Evolutionary conservation across 2,113 vertebrate genomes (phyloP).

Genomic region (Talpa occidentalis): DNA sequence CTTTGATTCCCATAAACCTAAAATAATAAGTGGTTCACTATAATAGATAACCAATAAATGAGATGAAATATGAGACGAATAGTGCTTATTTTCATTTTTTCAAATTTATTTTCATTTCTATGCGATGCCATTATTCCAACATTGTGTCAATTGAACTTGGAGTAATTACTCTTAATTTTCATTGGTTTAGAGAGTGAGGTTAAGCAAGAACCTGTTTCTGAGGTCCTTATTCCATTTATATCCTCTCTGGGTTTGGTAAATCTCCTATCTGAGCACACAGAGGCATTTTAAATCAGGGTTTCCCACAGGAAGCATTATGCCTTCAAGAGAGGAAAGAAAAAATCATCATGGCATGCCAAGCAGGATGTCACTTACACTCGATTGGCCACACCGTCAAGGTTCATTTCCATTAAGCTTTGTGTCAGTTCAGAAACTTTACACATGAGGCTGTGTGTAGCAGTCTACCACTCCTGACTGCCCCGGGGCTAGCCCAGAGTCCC

Average conservation of each 20-base stretch:
- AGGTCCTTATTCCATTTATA: neutral
- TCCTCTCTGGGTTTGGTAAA: constrained; percentile 51
- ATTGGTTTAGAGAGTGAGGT: neutral
- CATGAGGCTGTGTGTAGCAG: constrained; percentile 87
- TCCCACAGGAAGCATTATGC: constrained; percentile 87
- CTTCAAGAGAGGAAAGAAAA: constrained; percentile 80
- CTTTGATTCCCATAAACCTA: neutral
- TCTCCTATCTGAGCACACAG: constrained; percentile 74
- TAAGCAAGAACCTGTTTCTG: neutral
- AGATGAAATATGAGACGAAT: neutral
- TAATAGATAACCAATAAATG: neutral
- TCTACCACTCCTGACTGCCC: constrained; percentile 89
- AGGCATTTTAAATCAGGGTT: constrained; percentile 77
- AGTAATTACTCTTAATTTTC: neutral
- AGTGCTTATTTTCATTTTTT: neutral
- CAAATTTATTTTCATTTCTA: constrained; percentile 8
- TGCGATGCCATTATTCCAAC: neutral
- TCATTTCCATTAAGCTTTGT: constrained; percentile 91
- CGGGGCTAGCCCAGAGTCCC: constrained; percentile 89
- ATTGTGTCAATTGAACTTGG: neutral
- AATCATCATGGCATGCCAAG: constrained; percentile 82
- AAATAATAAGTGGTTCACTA: neutral
- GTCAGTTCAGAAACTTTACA: constrained; percentile 88
- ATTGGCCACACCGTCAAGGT: constrained; percentile 88
- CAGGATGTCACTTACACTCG: constrained; percentile 87